phyloP scores from a whole-genome alignment of 2,797 vertebrate genomes.

The Aldrovandia affinis region DNA sequence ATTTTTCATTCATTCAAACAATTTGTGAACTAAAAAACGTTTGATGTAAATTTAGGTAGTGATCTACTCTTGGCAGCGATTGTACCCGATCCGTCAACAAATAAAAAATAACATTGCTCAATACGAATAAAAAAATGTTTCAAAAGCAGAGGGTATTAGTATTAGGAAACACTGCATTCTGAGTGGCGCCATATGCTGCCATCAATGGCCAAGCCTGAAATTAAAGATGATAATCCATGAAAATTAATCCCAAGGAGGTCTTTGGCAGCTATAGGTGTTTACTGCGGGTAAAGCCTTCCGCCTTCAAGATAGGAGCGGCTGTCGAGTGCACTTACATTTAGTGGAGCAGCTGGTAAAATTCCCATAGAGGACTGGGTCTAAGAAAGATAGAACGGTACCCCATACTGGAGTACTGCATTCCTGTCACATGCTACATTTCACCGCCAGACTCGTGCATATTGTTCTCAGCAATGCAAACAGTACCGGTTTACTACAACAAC shows the following conservation, averaged over 20 bases:
- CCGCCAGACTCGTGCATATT: background rate
- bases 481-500: background rate
- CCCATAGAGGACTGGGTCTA: conserved; percentile 20
- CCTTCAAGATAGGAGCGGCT: conserved; percentile 23
- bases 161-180: background rate
- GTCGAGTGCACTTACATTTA: conserved; percentile 26
- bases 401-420: background rate
- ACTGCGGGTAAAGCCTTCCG: background rate
- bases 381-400: background rate
- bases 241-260: conserved; percentile 11
- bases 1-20: background rate
- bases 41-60: background rate
- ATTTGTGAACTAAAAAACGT: background rate
- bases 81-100: background rate
- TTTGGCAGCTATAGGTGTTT: conserved; percentile 17
- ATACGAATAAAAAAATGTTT: background rate
- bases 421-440: background rate
- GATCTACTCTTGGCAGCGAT: background rate
- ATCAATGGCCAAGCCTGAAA: conserved; percentile 3
- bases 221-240: conserved; percentile 10
- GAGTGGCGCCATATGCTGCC: background rate
- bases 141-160: background rate
- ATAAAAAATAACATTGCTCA: background rate
- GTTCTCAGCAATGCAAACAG: background rate
- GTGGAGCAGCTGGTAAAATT: conserved; percentile 28